Evolutionary conservation across 2,113 vertebrate genomes (phyloP).

Genomic region (Pomatostomus ruficeps): DNA sequence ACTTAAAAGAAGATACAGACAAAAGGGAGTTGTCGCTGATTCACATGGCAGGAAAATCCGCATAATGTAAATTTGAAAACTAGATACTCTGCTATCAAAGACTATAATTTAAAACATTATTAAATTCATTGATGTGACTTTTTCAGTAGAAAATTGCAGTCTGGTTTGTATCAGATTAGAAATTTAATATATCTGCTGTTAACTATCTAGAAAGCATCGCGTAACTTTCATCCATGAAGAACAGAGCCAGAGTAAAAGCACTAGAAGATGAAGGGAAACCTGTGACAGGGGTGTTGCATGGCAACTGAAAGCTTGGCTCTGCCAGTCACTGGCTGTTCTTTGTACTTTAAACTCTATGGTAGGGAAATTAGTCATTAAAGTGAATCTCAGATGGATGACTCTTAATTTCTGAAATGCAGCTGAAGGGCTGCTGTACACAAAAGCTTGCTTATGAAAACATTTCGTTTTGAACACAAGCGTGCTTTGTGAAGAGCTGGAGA

Average conservation of each 20-base stretch:
- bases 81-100: conserved; percentile 16
- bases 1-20: background rate
- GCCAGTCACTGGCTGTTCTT: conserved; percentile 42
- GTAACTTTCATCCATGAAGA: conserved; percentile 62
- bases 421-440: background rate
- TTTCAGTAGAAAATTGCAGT: conserved; percentile 53
- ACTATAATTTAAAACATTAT: conserved; percentile 30
- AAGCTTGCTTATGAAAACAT: background rate
- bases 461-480: background rate
- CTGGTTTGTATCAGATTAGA: conserved; percentile 60
- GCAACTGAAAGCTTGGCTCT: conserved; percentile 66
- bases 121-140: conserved; percentile 24
- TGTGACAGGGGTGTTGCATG: conserved; percentile 62
- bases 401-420: conserved; percentile 48
- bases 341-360: conserved; percentile 37
- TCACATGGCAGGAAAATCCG: background rate
- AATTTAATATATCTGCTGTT: conserved; percentile 62
- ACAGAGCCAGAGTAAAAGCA: conserved; percentile 15
- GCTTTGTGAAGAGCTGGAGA: background rate
- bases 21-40: background rate
- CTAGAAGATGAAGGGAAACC: conserved; percentile 57
- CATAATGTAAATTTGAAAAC: conserved; percentile 46
- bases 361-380: conserved; percentile 65
- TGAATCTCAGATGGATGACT: conserved; percentile 21
- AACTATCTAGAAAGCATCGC: conserved; percentile 54